Base-by-base conservation (phyloP, 1,140 invertebrate species). In the Zophobas morio region DNA sequence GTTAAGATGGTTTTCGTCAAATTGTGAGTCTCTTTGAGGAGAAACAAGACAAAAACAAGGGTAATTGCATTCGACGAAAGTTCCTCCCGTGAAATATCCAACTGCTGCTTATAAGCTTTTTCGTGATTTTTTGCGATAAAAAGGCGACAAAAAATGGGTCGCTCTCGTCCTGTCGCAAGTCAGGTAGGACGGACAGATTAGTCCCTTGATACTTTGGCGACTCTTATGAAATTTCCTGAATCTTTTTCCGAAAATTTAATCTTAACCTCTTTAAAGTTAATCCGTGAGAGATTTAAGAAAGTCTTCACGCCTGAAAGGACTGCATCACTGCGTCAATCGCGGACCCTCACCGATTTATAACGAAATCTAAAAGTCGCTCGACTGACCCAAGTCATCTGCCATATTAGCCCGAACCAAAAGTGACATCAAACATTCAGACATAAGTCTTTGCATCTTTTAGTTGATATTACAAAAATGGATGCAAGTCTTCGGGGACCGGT, bases 391-490 rank as follows among this genome's bases (percentile, higher is more conserved):
- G 20, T 51, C 49, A 51, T 2, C 49, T 51, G 49, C 49, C 49
- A 51, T 20, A 51, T 51, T 51, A 51, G 49, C 6, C 6, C 49
- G 49, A 4, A 20, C 4, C 6, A 51, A 51, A 51, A 51, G 49
- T 51, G 49, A 51, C 49, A 20, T 51, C 6, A 51, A 51, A 51
- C 49, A 51, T 51, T 51, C 49, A 51, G 49, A 20, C 20, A 20
- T 51, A 20, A 51, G 49, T 2, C n/a, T 51, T 51, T 51, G 49
- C 49, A 51, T 51, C 49, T 63, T 39, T 63, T 63, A 63, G 57
- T 63, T 39, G 36, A 60, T 51, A 51, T 51, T 51, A 51, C 6
- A 20, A 51, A 51, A 51, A 60, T 60, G 56, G 54, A 60, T 60
- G 56, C 56, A 37, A 8, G 35, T 63, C 57, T 36, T 39, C 2